Evolutionary conservation across 1,140 invertebrate species (phyloP).

Genomic region (Lordiphosa clarofinis): DNA sequence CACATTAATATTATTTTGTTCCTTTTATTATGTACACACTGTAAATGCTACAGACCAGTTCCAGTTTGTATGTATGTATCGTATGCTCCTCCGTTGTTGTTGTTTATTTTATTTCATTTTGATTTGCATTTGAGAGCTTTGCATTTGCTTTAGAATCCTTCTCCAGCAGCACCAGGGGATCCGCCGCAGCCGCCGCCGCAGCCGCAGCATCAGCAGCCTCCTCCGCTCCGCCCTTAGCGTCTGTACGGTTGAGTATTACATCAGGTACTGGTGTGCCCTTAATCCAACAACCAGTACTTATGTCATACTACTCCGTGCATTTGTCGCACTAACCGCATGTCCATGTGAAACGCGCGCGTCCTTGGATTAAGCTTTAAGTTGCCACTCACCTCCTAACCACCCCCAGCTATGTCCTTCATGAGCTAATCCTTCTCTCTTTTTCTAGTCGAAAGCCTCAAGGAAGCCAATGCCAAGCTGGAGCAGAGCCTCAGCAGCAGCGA

Average conservation of each 20-base stretch:
- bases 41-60: constrained; percentile 17
- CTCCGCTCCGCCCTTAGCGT: constrained; percentile 30
- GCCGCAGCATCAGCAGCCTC: too few species aligned
- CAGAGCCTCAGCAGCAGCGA: constrained; percentile 82
- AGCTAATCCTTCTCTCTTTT: constrained; percentile 3
- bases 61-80: constrained; percentile 15
- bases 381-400: background rate
- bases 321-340: constrained; percentile 70
- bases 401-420: background rate
- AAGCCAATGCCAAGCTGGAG: constrained; percentile 79
- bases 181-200: too few species aligned
- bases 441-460: constrained; percentile 80
- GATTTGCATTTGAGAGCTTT: constrained; percentile 17
- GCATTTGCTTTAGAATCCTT: too few species aligned
- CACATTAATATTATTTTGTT: constrained; percentile 72
- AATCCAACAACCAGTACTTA: constrained; percentile 86
- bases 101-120: too few species aligned
- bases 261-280: constrained; percentile 94
- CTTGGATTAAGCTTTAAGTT: constrained; percentile 8
- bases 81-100: constrained; percentile 1
- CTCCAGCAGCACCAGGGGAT: too few species aligned
- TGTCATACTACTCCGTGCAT: constrained; percentile 85
- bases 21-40: constrained; percentile 9
- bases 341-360: constrained; percentile 32
- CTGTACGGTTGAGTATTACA: constrained; percentile 94